Evolutionary conservation across 1,140 invertebrate genomes (phyloP).

Genomic region (Myzus persicae): DNA sequence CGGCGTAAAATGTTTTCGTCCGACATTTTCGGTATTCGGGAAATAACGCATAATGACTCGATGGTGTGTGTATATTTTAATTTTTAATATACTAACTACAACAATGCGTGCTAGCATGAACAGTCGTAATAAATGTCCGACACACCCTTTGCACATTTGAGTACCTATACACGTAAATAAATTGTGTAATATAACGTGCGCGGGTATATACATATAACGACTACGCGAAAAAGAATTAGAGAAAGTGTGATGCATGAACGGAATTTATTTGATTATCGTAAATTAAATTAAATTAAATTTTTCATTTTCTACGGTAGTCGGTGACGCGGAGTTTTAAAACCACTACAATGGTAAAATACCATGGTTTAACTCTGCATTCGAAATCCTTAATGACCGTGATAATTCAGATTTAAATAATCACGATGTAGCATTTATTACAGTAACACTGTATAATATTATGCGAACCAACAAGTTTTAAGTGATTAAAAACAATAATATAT

Average conservation of each 20-base stretch:
- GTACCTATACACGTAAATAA: not conserved
- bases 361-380: not conserved
- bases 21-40: not conserved
- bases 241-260: not conserved
- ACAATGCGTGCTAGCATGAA: not conserved
- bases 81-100: not conserved
- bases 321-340: not conserved
- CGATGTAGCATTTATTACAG: not conserved
- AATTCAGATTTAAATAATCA: conserved; percentile 15
- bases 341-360: not conserved
- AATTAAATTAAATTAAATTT: not conserved
- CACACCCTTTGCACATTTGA: not conserved
- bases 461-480: not conserved
- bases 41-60: not conserved
- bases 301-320: not conserved
- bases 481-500: not conserved
- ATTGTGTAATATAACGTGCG: not conserved
- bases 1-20: not conserved
- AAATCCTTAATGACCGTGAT: not conserved
- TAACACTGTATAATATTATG: not conserved
- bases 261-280: not conserved
- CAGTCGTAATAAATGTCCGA: not conserved
- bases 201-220: not conserved
- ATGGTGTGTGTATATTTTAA: not conserved
- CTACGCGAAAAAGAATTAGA: not conserved